Evolutionary conservation across 1,140 invertebrate genomes (phyloP).

Genomic region (Pissodes strobi): DNA sequence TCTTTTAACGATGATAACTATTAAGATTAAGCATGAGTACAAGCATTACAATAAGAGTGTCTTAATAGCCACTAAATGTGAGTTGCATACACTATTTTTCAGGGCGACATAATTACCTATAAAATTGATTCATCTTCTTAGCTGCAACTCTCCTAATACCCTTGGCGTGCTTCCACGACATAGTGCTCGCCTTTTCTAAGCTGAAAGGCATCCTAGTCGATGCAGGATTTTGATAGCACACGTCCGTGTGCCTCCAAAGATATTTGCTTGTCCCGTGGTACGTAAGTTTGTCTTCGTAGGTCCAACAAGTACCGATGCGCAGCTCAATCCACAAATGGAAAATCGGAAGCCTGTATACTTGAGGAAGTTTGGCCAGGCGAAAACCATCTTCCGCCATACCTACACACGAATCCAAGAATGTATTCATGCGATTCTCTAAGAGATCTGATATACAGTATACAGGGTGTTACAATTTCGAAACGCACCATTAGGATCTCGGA

Average conservation of each 20-base stretch:
- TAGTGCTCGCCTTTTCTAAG: conserved; percentile 1
- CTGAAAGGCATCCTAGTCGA: conserved; percentile 22
- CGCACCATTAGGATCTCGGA: too few relatives aligned
- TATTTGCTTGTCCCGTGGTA: conserved; percentile 11
- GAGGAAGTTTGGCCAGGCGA: conserved; percentile 50
- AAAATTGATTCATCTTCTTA: conserved; percentile 9
- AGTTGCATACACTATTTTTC: too few relatives aligned
- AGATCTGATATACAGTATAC: too few relatives aligned
- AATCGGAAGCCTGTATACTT: conserved; percentile 47
- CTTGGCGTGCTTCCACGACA: conserved; percentile 32
- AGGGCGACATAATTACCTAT: conserved; percentile 11
- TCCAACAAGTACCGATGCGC: conserved; percentile 43
- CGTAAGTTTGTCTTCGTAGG: conserved; percentile 39
- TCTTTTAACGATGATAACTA: neutral
- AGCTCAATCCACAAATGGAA: conserved; percentile 50
- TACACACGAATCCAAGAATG: too few relatives aligned
- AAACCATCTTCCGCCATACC: conserved; percentile 49
- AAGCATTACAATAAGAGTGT: neutral
- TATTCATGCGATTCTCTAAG: too few relatives aligned
- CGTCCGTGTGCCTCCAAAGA: conserved; percentile 20
- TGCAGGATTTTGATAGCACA: conserved; percentile 22
- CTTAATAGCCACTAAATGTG: neutral
- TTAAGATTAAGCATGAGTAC: neutral
- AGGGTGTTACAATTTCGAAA: too few relatives aligned
- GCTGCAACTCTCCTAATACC: conserved; percentile 14